These are phyloP conservation scores for Rhipidura dahli DNA, from an alignment of 2,113 vertebrate genomes.

Conservation along the genomic window DNA sequence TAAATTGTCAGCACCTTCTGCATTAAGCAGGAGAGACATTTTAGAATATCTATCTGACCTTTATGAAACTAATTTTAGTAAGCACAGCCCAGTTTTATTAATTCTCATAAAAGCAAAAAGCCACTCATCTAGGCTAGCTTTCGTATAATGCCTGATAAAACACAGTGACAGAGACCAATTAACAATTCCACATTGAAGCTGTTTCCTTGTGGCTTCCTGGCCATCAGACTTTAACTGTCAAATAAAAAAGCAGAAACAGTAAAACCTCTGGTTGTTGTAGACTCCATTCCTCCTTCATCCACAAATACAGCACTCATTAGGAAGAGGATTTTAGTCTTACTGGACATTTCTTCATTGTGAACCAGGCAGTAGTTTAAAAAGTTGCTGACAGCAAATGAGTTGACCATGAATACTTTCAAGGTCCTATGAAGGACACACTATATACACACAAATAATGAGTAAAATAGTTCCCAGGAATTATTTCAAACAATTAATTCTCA, in stretches of 20 bases:
- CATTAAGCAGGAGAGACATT: neutral
- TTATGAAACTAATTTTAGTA: neutral
- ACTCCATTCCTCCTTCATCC: neutral
- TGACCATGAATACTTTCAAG: neutral
- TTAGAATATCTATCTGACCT: neutral
- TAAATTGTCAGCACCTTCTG: neutral
- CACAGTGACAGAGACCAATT: neutral
- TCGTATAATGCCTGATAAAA: neutral
- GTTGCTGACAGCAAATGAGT: neutral
- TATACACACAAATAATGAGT: neutral
- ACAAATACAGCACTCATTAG: neutral
- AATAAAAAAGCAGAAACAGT: neutral
- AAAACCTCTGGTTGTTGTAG: neutral
- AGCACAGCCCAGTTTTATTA: neutral
- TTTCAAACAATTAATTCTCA: neutral
- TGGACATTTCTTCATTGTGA: neutral
- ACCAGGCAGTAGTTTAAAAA: neutral
- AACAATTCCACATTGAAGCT: neutral
- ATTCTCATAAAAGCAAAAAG: constrained; percentile 2
- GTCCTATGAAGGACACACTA: neutral
- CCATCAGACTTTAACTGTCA: neutral
- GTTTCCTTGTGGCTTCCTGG: neutral
- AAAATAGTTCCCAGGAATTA: neutral
- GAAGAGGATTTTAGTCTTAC: neutral
- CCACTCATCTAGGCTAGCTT: neutral